These are phyloP conservation scores for Cygnus buccinator DNA, from an alignment of 2,113 vertebrate genomes.

Conservation along the genomic window DNA sequence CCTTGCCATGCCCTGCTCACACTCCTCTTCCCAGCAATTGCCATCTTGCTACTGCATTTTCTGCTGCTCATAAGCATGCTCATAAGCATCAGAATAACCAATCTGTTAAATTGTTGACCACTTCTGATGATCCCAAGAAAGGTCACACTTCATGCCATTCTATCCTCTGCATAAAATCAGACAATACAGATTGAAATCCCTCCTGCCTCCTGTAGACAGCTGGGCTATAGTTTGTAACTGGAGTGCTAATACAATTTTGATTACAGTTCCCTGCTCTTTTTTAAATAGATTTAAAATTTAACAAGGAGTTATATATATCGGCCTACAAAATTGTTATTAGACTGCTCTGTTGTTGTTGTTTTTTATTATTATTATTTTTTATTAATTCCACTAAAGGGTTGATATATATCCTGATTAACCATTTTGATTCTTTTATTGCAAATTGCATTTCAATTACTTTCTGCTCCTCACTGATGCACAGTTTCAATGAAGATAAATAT, in stretches of 20 bases:
- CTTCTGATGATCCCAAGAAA: background rate
- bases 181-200: background rate
- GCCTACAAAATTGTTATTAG: background rate
- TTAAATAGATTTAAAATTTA: background rate
- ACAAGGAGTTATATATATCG: background rate
- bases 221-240: background rate
- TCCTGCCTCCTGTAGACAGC: background rate
- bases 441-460: constrained; percentile 1
- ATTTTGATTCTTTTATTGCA: constrained; percentile 1
- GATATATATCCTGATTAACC: background rate
- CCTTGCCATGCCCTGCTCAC: no score
- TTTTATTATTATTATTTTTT: background rate
- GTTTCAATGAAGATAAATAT: background rate
- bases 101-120: background rate
- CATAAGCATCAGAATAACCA: background rate
- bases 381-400: background rate
- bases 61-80: background rate
- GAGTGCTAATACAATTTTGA: background rate
- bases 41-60: background rate
- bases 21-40: background rate
- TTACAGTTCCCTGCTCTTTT: background rate
- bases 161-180: background rate
- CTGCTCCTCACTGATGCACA: background rate
- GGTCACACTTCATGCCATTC: background rate
- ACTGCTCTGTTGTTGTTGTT: background rate